Evolutionary conservation across 2,113 vertebrate genomes (phyloP), one percentile per base, ranked within the genome.

Genomic region (Thamnaconus septentrionalis): DNA sequence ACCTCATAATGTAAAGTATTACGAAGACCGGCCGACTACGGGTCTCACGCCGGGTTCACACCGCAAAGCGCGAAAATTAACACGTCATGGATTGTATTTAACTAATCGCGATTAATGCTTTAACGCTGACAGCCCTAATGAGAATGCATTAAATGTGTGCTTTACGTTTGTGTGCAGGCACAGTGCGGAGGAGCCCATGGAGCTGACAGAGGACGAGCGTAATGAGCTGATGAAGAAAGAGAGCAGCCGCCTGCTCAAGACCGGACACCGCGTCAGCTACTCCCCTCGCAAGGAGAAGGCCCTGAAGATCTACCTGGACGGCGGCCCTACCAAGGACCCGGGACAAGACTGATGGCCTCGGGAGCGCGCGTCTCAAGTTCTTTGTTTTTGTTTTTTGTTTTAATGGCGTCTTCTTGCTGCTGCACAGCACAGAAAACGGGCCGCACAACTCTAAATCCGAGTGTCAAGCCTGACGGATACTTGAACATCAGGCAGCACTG

Each of bases 201-300:
- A 98, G 80, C 88, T 99, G 66, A 93, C 96, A 4, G 97, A 99
- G 18, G 97, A 99, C 52, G 96, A 98, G 80, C 93, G 96, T 84
- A 98, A 93, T 45, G 96, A 97, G 88, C 91, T 99, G 66, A 94
- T 98, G 94, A 99, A 99, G 92, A 98, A 95, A 75, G 97, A 99
- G 90, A 99, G 96, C 91, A 99, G 95, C 85, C 93, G 96, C 8
- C 94, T 99, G 82, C 94, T 98, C 73, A 98, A 98, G 85, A 99
- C 95, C 0, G 97, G 96, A 77, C 96, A 98, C 76, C 94, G 96
- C 3, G 94, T 99, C 83, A 98, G 95, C 61, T 99, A 98, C 91
- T 99, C 97, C 4, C 97, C 97, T 18, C 96, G 96, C 74, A 99
- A 99, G 85, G 97, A 99, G 89, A 99, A 99, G 85, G 97, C 97